phyloP scores from a whole-genome alignment of 2,888 invertebrate species.

The Cephus pulcher region DNA sequence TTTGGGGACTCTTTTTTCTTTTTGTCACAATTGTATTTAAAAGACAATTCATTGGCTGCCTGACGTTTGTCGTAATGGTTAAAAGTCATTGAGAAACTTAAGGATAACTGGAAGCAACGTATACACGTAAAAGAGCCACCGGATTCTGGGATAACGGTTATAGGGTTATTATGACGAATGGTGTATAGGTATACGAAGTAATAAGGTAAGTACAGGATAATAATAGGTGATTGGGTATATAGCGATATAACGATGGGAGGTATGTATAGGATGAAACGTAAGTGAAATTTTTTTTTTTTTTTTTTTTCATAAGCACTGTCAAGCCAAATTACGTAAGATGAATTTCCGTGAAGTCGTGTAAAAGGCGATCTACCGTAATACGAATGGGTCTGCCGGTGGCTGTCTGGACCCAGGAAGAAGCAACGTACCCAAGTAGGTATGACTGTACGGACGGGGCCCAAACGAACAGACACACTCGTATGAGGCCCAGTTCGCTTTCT shows the following conservation, averaged over 20 bases:
- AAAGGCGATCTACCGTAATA: not conserved
- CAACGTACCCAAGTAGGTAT: not conserved
- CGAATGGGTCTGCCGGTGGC: not conserved
- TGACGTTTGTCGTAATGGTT: not conserved
- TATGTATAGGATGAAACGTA: constrained; percentile 4
- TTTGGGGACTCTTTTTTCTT: not conserved
- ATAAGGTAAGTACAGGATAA: not conserved
- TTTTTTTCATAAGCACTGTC: constrained; percentile 26
- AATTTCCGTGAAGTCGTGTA: not conserved
- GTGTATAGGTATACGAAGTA: not conserved
- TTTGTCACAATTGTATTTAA: not conserved
- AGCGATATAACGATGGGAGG: not conserved
- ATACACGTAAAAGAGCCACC: not conserved
- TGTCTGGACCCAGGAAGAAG: not conserved
- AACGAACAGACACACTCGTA: not conserved
- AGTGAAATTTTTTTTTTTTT: not conserved
- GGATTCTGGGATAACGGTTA: not conserved
- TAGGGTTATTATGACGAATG: not conserved
- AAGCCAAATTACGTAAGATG: not conserved
- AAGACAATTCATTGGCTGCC: not conserved
- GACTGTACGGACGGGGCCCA: not conserved
- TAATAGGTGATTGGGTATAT: not conserved
- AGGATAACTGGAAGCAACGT: not conserved
- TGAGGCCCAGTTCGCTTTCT: not conserved
- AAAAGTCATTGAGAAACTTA: not conserved